Evolutionary conservation across 2,113 vertebrate species (phyloP).

Genomic region (Uria aalge): DNA sequence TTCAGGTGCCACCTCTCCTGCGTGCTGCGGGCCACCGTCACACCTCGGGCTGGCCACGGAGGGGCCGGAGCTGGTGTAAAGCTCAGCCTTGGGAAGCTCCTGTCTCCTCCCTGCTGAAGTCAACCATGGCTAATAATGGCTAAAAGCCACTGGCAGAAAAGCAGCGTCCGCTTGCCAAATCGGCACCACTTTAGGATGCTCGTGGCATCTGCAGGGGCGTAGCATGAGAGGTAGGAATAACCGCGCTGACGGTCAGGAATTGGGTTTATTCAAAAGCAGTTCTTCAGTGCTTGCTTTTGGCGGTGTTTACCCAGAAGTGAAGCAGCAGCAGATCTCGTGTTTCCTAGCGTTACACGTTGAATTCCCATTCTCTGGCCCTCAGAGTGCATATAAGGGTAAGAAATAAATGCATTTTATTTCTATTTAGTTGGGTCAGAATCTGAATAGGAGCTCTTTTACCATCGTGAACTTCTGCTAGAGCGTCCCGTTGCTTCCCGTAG

Average conservation of each 20-base stretch:
- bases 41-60: rapidly evolving
- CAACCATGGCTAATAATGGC: background rate
- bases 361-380: background rate
- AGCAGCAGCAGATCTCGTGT: background rate
- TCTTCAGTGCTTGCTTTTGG: background rate
- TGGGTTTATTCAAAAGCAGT: rapidly evolving
- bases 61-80: background rate
- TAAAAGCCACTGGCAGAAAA: background rate
- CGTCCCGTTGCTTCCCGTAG: rapidly evolving
- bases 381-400: rapidly evolving
- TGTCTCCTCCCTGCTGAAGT: background rate
- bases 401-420: rapidly evolving
- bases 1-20: rapidly evolving
- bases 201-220: background rate
- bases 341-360: rapidly evolving
- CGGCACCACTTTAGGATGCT: background rate
- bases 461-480: rapidly evolving
- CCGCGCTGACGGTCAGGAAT: background rate
- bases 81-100: background rate
- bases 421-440: background rate
- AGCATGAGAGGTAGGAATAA: rapidly evolving
- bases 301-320: no score
- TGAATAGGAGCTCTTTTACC: background rate
- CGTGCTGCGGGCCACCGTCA: background rate
- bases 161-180: background rate